These are phyloP conservation scores for Pogonomyrmex barbatus DNA, from an alignment of 1,140 invertebrate genomes.

Conservation along the genomic window DNA sequence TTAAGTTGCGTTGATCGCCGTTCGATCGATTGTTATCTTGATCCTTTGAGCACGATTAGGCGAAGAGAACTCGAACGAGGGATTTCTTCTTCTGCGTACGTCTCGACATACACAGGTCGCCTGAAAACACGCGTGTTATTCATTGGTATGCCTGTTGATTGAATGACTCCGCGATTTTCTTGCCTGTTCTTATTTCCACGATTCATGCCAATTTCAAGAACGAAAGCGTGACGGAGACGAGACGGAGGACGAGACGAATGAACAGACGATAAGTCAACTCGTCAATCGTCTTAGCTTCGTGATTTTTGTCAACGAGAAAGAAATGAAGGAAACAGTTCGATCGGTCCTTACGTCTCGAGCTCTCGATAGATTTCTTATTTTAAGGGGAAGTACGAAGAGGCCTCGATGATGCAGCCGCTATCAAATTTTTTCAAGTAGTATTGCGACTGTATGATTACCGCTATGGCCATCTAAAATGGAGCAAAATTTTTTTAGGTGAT, in stretches of 20 bases:
- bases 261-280: not conserved
- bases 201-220: constrained; percentile 34
- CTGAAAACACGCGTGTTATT: constrained; percentile 1
- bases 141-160: constrained; percentile 57
- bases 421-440: constrained; percentile 7
- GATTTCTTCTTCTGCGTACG: not conserved
- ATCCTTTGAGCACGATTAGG: not conserved
- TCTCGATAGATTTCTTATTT: not conserved
- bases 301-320: constrained; percentile 2
- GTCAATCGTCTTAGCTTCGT: not conserved
- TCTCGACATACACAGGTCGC: not conserved
- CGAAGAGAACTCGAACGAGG: not conserved
- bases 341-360: not conserved
- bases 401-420: constrained; percentile 6
- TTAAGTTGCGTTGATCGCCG: not conserved
- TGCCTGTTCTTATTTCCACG: constrained; percentile 64
- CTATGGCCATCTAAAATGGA: constrained; percentile 10
- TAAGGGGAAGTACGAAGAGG: not conserved
- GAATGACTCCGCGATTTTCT: constrained; percentile 58
- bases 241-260: not conserved
- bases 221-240: not conserved
- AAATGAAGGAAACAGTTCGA: not conserved
- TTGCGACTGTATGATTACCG: constrained; percentile 23
- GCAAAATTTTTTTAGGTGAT: constrained; percentile 24
- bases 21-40: constrained; percentile 14